Conservation (phyloP, 2,888 invertebrate genomes). For the Ectobius pallidus region DNA sequence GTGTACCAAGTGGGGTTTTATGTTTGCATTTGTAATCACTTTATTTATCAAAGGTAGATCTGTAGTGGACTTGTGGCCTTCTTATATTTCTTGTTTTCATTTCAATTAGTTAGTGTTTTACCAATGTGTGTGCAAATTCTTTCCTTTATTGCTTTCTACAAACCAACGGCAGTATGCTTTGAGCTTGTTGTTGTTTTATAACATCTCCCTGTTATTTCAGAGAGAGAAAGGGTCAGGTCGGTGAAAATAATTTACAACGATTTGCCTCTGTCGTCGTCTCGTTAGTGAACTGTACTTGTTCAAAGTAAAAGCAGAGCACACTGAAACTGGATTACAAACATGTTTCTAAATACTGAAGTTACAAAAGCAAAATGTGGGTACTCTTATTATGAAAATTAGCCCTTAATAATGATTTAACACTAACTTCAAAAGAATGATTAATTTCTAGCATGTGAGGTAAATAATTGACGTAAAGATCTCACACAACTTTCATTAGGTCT, state of each 20-base stretch:
- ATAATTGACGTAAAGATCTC: no score
- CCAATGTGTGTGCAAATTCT: constrained; percentile 8
- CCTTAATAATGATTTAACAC: no score
- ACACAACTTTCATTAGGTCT: no score
- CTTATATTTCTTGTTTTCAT: background rate
- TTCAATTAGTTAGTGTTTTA: background rate
- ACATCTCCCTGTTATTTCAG: background rate
- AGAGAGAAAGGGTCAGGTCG: background rate
- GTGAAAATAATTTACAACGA: background rate
- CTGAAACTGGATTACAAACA: no score
- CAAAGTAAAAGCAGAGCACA: no score
- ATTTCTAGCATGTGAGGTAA: no score
- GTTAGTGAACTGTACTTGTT: no score
- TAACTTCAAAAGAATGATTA: no score
- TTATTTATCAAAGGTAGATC: background rate
- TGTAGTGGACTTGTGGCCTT: background rate
- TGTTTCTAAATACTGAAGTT: no score
- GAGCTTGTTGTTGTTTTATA: background rate
- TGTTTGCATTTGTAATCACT: background rate
- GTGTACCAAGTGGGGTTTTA: background rate
- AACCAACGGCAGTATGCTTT: background rate
- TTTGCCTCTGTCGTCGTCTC: background rate
- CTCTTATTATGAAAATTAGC: no score
- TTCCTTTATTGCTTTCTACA: constrained; percentile 6
- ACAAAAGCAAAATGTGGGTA: no score